phyloP scores from a whole-genome alignment of 2,888 invertebrate species.

The Phalera bucephala region DNA sequence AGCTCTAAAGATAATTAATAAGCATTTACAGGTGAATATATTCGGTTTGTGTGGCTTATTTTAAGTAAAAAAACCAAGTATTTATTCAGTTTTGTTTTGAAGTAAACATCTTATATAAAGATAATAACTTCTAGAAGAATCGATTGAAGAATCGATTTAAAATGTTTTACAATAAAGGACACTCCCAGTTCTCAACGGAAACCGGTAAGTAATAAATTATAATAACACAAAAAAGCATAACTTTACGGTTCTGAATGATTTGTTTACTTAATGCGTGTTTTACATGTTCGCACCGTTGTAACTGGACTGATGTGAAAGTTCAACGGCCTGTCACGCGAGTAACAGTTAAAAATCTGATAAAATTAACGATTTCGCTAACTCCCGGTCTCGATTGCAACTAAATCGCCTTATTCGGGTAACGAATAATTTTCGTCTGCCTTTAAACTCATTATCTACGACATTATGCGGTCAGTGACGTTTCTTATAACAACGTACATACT shows the following conservation, averaged over 20 bases:
- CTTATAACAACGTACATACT: constrained; percentile 18
- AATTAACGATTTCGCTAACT: constrained; percentile 33
- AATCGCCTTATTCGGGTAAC: constrained; percentile 38
- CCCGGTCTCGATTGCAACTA: constrained; percentile 29
- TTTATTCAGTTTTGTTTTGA: too few species aligned
- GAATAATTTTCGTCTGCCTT: constrained; percentile 35
- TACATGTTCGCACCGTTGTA: constrained; percentile 47
- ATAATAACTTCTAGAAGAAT: too few species aligned
- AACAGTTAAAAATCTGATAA: constrained; percentile 33
- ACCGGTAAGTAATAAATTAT: constrained; percentile 15
- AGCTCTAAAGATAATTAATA: too few species aligned
- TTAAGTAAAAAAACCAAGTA: too few species aligned
- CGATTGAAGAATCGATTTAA: too few species aligned
- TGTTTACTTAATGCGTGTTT: constrained; percentile 41
- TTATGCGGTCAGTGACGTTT: constrained; percentile 54
- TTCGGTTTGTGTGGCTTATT: too few species aligned
- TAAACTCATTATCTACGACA: constrained; percentile 44
- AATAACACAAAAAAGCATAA: constrained; percentile 17
- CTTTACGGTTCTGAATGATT: constrained; percentile 24
- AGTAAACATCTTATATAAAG: too few species aligned
- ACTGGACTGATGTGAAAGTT: constrained; percentile 45
- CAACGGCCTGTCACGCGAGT: constrained; percentile 37
- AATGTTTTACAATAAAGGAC: too few species aligned
- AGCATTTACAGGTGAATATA: too few species aligned
- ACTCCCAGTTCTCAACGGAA: constrained; percentile 9